phyloP scores from a whole-genome alignment of 53 echinoderm and acorn worm species.

The Echinarachnius parma region DNA sequence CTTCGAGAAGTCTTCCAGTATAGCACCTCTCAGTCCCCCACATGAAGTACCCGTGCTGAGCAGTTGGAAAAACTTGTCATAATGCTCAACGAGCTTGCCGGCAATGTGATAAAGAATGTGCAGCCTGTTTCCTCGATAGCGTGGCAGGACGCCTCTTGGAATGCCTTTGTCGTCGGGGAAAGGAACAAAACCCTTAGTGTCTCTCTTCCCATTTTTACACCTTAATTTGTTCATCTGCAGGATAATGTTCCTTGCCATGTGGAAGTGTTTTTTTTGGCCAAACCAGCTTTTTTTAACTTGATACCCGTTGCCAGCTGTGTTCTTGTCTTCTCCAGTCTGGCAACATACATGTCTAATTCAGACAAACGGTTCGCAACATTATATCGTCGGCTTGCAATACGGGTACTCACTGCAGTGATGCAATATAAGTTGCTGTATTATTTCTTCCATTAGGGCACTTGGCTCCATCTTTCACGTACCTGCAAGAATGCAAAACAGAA shows the following conservation, averaged over 20 bases:
- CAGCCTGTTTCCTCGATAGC: slow-evolving; percentile 50
- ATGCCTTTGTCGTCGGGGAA: slow-evolving; percentile 33
- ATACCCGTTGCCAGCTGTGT: too few species aligned
- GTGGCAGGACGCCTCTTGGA: slow-evolving; percentile 47
- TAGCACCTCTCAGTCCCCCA: slow-evolving; percentile 33
- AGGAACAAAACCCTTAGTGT: slow-evolving; percentile 33
- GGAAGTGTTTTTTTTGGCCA: too few species aligned
- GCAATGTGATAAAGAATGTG: slow-evolving; percentile 60
- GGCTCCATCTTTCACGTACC: too few species aligned
- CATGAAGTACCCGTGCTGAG: slow-evolving; percentile 23
- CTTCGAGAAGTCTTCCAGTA: slow-evolving; percentile 33
- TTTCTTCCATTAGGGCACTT: too few species aligned
- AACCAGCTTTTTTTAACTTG: too few species aligned
- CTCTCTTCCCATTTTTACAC: slow-evolving; percentile 52
- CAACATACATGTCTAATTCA: too few species aligned
- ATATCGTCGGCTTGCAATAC: too few species aligned
- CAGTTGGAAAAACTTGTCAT: not conserved
- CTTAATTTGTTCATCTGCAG: slow-evolving; percentile 56
- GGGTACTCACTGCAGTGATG: too few species aligned
- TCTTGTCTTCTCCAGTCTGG: too few species aligned
- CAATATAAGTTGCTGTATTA: too few species aligned
- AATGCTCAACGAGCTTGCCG: slow-evolving; percentile 48
- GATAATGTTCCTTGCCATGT: slow-evolving; percentile 45
- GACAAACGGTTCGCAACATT: too few species aligned
- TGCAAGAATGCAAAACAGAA: too few species aligned